Evolutionary conservation across 2,888 invertebrate genomes (phyloP), one percentile per base, ranked within the genome.

Genomic region (Norana najaformis): DNA sequence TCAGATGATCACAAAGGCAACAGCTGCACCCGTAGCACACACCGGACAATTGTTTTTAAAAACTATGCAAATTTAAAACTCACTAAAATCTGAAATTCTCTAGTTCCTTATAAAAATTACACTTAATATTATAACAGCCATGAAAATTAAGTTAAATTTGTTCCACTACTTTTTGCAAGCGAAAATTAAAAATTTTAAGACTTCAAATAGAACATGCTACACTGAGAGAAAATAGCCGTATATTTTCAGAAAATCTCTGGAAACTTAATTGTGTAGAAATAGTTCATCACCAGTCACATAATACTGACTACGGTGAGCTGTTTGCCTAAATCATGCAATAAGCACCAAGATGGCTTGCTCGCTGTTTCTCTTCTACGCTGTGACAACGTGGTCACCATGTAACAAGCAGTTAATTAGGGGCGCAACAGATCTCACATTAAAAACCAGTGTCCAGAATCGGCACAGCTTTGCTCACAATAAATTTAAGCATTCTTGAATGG

Each of bases 101-200:
- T n/a, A 1, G 8, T 69, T n/a, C n/a, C 16, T n/a, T 47, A 47
- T 47, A 47, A 69, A 13, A 69, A n/a, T n/a, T 69, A n/a, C n/a
- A 23, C 47, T 23, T 11, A 16, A 30, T 53, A 53, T n/a, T 53
- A 53, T 53, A 53, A 6, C 11, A 69, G 23, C 11, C 30, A 16
- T 69, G 69, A 69, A 69, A 69, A n/a, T 69, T n/a, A 69, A 69
- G 69, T 69, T n/a, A 69, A 69, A 69, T 69, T 30, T 69, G n/a
- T 69, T 69, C 30, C 69, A 69, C n/a, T 69, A 69, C 69, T n/a
- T n/a, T n/a, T 69, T 13, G 13, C 13, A 69, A 69, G 69, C n/a
- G n/a, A 69, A 3, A 69, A 69, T 30, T 69, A 69, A 69, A 69
- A 30, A 69, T 69, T 8, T 69, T 69, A 23, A 47, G 3, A 18